Evolutionary conservation across 2,113 vertebrate species (phyloP).

Genomic region (Mesembrinibis cayennensis): DNA sequence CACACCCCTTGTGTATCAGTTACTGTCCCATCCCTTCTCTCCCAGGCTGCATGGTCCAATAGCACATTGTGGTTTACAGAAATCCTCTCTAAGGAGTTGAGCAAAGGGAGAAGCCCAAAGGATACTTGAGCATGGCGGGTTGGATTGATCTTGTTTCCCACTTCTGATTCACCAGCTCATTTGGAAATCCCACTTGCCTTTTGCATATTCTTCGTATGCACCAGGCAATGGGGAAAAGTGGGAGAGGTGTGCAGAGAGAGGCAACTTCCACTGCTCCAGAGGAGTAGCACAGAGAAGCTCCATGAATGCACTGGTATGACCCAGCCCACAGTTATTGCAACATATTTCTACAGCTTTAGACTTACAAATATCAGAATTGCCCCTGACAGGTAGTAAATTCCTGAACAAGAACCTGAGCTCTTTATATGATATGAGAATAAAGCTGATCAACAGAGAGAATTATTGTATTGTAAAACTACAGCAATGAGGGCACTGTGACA

Average conservation of each 20-base stretch:
- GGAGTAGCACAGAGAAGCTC: neutral
- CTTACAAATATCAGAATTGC: neutral
- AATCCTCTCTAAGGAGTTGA: neutral
- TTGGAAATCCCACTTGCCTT: neutral
- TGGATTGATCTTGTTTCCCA: neutral
- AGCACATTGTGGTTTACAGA: neutral
- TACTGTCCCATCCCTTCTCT: neutral
- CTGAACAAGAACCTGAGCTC: neutral
- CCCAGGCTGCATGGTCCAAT: neutral
- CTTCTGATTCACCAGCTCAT: neutral
- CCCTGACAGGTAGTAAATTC: neutral
- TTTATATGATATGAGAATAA: slow-evolving; percentile 21
- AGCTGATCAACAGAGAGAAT: slow-evolving; percentile 16
- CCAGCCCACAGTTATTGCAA: neutral
- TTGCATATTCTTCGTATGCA: neutral
- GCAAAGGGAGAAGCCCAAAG: neutral
- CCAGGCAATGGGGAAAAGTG: neutral
- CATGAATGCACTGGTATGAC: neutral
- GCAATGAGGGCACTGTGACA: neutral
- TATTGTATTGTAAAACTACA: neutral
- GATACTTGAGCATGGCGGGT: neutral
- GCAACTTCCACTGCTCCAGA: neutral
- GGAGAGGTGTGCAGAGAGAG: neutral
- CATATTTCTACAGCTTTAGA: neutral
- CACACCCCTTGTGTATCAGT: neutral